Evolutionary conservation across 2,888 invertebrate species (phyloP), one percentile per base, ranked within the genome.

Genomic region (Listrodromus nycthemerus): DNA sequence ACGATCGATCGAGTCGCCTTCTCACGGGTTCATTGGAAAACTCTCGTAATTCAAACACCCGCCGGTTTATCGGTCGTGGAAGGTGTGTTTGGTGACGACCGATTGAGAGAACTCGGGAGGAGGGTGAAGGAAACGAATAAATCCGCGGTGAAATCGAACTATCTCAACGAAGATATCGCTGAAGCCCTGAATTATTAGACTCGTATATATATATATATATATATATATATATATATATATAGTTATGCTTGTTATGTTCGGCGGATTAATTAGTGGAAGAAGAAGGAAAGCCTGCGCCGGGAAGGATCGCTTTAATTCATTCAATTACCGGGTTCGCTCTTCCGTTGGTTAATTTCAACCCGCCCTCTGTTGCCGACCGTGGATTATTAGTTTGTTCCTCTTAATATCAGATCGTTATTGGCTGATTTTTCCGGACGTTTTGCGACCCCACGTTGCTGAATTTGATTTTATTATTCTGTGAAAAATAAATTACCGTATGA

Each of bases 31-130:
- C 82, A 82, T 84, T 78, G 70, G 55, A 70, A 74, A 76, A 61
- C 82, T 84, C 76, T 84, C 76, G 84, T 63, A 82, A 85, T 73
- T 80, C 73, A 50, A 65, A 58, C 63, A 70, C 67, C 66, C 65
- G 30, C 50, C 27, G 63, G 45, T 52, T 75, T 13, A 21, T 30
- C 67, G 67, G 13, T 19, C 48, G 52, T 19, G 45, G 27, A 27
- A 13, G 65, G 52, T 45, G 63, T 71, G 50, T 63, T 48, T 52
- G 80, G 74, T 77, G 74, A 80, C 69, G 73, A 77, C 24, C 41
- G 41, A 41, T 41, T 41, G 65, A 24, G 65, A 24, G 48, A 10
- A 70, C 37, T 37, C 41, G 50, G 37, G 37, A 10, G 65, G 58
- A 76, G n/a, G 48, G 41, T 7, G 45, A 27, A 13, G 48, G 74